A percentile compares a stretch with the other conserved stretches of the same genome.
Evolutionary conservation across 2,113 vertebrate species (phyloP).

Genomic region (Tachuris rubrigastra): DNA sequence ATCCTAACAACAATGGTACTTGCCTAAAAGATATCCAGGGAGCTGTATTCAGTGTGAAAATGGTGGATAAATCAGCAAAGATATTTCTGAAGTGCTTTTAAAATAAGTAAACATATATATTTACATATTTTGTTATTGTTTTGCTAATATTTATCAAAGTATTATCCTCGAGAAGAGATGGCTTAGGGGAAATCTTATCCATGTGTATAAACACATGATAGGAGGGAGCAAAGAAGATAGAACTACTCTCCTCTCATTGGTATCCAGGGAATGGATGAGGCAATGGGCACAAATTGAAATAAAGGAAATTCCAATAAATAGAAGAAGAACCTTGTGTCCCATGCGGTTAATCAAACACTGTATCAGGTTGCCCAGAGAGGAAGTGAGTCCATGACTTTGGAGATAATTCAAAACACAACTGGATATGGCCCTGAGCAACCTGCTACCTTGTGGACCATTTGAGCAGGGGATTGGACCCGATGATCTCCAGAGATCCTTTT

Average conservation of each 20-base stretch:
- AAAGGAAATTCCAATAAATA: neutral
- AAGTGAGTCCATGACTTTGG: neutral
- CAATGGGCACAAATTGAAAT: neutral
- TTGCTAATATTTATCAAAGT: neutral
- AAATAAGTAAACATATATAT: neutral
- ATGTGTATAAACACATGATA: neutral
- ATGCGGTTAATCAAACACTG: neutral
- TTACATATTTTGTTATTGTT: neutral
- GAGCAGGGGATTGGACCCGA: neutral
- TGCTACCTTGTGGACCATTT: neutral
- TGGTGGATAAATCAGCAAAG: neutral
- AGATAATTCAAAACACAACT: neutral
- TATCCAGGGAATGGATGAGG: neutral
- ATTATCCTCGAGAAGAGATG: neutral
- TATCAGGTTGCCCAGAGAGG: neutral
- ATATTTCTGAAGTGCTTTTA: neutral
- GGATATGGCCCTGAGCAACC: neutral
- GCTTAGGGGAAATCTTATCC: neutral
- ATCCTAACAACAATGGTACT: neutral
- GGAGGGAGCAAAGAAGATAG: neutral
- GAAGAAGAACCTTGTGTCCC: neutral
- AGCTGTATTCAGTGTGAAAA: neutral
- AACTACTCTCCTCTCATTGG: neutral
- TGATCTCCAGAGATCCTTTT: neutral
- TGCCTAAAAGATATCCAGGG: neutral